These are phyloP conservation scores for Tachysurus fulvidraco DNA, from an alignment of 2,113 vertebrate genomes.

Conservation along the genomic window DNA sequence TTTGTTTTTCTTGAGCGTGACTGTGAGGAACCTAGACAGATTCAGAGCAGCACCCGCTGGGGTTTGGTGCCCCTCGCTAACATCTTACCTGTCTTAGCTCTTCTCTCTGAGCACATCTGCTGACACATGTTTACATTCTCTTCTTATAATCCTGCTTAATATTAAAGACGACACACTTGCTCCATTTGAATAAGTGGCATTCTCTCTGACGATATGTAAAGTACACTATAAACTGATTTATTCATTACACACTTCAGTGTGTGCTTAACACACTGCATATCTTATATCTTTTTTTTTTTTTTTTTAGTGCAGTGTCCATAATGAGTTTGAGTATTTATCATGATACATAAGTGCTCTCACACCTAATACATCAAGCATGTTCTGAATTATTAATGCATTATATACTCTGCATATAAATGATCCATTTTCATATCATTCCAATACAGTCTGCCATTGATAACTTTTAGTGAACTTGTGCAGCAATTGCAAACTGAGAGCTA, in stretches of 20 bases:
- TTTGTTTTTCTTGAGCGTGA: constrained; percentile 39
- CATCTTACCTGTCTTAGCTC: constrained; percentile 21
- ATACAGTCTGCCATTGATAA: neutral
- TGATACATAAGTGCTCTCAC: constrained; percentile 7
- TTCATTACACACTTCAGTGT: constrained; percentile 14
- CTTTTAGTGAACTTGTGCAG: neutral
- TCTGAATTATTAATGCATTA: constrained; percentile 22
- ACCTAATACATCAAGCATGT: constrained; percentile 6
- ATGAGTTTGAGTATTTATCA: neutral
- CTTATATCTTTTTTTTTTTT: neutral
- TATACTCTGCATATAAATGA: neutral
- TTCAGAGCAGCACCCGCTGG: constrained; percentile 45
- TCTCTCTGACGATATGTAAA: neutral
- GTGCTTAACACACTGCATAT: constrained; percentile 4
- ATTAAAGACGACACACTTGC: constrained; percentile 19
- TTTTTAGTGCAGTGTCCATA: constrained; percentile 6
- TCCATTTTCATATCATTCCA: constrained; percentile 4
- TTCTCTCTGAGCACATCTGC: constrained; percentile 17
- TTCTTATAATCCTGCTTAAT: constrained; percentile 26
- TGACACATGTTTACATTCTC: constrained; percentile 32
- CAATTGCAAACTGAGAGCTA: neutral
- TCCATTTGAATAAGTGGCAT: neutral
- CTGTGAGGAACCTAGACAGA: constrained; percentile 37
- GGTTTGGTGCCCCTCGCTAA: constrained; percentile 2
- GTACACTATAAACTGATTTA: constrained; percentile 19